Evolutionary conservation across 2,888 invertebrate genomes (phyloP), one percentile per base, ranked within the genome.

Genomic region (Urechis unicinctus): DNA sequence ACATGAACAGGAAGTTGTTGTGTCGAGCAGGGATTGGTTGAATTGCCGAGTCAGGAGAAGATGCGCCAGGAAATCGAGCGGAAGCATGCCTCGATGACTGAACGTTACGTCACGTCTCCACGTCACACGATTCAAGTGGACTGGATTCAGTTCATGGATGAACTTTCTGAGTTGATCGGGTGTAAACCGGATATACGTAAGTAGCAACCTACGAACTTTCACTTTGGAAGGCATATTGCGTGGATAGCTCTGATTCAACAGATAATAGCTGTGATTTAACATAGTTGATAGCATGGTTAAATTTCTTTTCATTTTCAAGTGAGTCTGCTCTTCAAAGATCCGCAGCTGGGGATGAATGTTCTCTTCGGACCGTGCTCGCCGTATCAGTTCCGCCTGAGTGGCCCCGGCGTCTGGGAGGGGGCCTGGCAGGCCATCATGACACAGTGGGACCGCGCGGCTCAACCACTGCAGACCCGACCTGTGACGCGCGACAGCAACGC

Each of bases 341-440:
- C 69, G 2, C 53, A 49, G 1, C 59, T 73, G 52, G 71, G 71
- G 0, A 58, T 65, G 31, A 58, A 60, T 2, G 63, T 73, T n/a
- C 53, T 71, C n/a, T 72, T 72, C 53, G 77, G 73, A 0, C 70
- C 76, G 1, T 66, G 64, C 44, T 68, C 71, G 2, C 70, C 77
- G 0, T 78, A 75, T 56, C 75, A 75, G 57, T 78, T 71, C 56
- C 65, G 78, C 24, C 62, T 78, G 3, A 58, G 62, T 41, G 81
- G 80, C 1, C 76, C 77, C 5, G 68, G 78, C 45, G 53, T 65
- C 22, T 81, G 80, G 81, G 52, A 59, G 2, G 79, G 76, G 2
- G 80, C 80, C 0, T 65, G 78, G 45, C 60, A 78, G 2, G 78
- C 80, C 22, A 77, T 81, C 43, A 45, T 76, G 51, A 71, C 68